Conservation (phyloP, 2,888 invertebrate species). For the Pseudolycoriella hygida region DNA sequence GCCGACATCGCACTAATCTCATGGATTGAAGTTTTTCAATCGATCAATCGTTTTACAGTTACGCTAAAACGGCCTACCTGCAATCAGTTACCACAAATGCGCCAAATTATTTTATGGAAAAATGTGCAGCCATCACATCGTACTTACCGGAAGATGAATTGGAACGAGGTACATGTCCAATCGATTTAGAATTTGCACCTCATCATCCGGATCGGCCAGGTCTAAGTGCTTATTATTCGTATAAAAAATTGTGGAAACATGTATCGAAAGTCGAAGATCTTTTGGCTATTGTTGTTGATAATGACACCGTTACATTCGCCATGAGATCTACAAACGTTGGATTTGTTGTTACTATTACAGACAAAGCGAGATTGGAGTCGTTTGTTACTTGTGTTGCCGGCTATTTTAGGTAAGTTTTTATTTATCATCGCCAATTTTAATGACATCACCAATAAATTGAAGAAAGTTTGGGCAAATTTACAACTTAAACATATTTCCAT, state of each 20-base stretch:
- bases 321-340: constrained; percentile 34
- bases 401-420: constrained; percentile 46
- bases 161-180: constrained; percentile 42
- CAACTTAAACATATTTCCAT: no score
- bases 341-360: constrained; percentile 22
- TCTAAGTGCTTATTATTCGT: constrained; percentile 42
- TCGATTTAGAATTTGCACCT: constrained; percentile 43
- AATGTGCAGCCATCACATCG: constrained; percentile 41
- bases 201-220: constrained; percentile 47
- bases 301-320: constrained; percentile 52
- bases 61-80: constrained; percentile 64
- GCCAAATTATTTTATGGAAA: constrained; percentile 65
- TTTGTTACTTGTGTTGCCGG: constrained; percentile 72
- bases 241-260: constrained; percentile 51
- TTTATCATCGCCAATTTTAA: no score
- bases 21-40: no score
- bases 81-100: constrained; percentile 62
- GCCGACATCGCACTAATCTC: no score
- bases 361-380: constrained; percentile 37
- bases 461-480: no score
- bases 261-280: constrained; percentile 70
- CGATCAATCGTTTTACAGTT: constrained; percentile 23
- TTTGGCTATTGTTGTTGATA: constrained; percentile 61
- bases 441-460: no score
- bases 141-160: constrained; percentile 36